Evolutionary conservation across 2,113 vertebrate genomes (phyloP).

Genomic region (Oenanthe melanoleuca): DNA sequence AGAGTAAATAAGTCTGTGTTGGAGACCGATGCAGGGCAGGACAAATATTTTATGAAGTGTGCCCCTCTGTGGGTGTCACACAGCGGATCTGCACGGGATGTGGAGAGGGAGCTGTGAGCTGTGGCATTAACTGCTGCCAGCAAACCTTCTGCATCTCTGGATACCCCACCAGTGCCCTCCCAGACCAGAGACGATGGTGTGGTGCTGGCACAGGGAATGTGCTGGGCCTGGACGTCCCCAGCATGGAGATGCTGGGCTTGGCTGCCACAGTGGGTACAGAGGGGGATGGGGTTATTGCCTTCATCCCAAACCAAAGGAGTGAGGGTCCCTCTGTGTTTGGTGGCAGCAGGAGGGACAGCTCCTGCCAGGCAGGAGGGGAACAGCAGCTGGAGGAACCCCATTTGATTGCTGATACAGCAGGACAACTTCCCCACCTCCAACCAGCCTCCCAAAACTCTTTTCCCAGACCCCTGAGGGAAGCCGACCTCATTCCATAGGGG

Average conservation of each 20-base stretch:
- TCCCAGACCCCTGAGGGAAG: neutral
- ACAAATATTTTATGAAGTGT: accelerated
- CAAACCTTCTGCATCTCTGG: neutral
- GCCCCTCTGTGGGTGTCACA: accelerated
- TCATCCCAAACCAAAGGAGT: accelerated
- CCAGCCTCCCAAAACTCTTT: neutral
- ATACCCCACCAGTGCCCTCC: accelerated
- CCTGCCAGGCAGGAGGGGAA: neutral
- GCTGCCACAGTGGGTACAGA: accelerated
- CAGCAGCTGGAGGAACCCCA: neutral
- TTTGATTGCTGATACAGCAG: neutral
- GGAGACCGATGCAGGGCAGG: neutral
- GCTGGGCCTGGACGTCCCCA: neutral
- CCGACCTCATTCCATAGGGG: accelerated
- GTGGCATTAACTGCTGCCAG: neutral
- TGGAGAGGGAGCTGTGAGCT: neutral
- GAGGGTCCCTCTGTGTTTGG: neutral
- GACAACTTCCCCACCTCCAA: neutral
- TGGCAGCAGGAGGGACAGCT: neutral
- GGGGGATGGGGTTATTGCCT: accelerated
- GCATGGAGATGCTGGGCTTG: accelerated
- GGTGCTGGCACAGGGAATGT: accelerated
- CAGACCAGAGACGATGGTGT: accelerated
- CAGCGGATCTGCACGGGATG: accelerated
- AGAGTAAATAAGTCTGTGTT: accelerated